These are phyloP conservation scores for Manis javanica DNA, from an alignment of 2,797 vertebrate species.

Conservation along the genomic window DNA sequence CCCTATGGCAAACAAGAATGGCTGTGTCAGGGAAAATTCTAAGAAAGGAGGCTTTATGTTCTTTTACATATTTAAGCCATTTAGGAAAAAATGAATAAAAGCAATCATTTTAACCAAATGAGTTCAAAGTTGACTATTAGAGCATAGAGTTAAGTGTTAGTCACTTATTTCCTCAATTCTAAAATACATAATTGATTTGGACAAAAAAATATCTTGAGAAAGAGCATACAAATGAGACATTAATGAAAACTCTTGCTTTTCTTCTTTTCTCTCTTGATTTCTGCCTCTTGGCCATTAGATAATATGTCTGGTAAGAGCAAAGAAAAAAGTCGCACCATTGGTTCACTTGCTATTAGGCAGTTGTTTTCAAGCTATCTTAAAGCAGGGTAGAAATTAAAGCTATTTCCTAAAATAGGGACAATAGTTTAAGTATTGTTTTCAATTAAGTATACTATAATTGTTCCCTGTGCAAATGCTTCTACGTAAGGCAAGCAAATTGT, in stretches of 20 bases:
- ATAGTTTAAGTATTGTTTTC: constrained; percentile 69
- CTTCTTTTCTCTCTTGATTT: background rate
- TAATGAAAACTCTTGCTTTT: background rate
- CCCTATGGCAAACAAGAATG: background rate
- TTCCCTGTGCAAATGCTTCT: constrained; percentile 44
- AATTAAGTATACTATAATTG: constrained; percentile 53
- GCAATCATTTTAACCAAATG: background rate
- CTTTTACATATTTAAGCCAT: background rate
- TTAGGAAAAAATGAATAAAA: background rate
- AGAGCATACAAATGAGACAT: background rate
- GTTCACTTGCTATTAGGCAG: constrained; percentile 21
- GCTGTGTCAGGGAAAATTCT: background rate
- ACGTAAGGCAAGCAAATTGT: constrained; percentile 56
- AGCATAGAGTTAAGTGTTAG: background rate
- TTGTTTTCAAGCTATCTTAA: background rate
- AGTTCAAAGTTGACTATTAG: background rate
- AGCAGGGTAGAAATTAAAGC: constrained; percentile 33
- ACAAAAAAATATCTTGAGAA: background rate
- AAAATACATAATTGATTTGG: background rate
- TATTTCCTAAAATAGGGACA: constrained; percentile 63
- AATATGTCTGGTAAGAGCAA: background rate
- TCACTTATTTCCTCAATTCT: background rate
- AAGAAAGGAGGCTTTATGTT: background rate
- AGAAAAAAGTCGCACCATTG: background rate
- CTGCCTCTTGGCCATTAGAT: background rate